Conservation (phyloP, 2,888 invertebrate genomes). For the Xanthostigma xanthostigma region DNA sequence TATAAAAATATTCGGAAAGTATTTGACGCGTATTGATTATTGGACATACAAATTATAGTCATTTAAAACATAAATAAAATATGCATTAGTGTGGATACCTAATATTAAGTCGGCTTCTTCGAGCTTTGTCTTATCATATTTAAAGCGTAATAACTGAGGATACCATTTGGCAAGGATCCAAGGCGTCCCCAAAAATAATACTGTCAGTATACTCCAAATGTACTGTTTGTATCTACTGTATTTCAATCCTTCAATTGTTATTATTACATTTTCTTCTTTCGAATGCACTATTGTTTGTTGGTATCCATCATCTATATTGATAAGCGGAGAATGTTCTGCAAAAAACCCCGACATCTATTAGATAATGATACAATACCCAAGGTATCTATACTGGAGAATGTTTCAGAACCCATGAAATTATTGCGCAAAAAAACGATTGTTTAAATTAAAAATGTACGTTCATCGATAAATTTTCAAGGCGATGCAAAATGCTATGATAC, state of each 20-base stretch:
- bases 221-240: slow-evolving; percentile 29
- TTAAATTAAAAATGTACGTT: no score
- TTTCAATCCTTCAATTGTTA: slow-evolving; percentile 37
- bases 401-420: no score
- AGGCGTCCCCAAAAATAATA: slow-evolving; percentile 38
- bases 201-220: slow-evolving; percentile 34
- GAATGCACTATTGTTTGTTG: slow-evolving; percentile 36
- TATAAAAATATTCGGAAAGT: no score
- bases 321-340: slow-evolving; percentile 34
- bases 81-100: slow-evolving; percentile 25
- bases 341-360: slow-evolving; percentile 5
- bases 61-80: not conserved
- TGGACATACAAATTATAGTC: no score
- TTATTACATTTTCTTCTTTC: slow-evolving; percentile 24
- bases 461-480: no score
- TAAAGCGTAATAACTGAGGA: slow-evolving; percentile 35
- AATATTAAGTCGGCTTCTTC: slow-evolving; percentile 38
- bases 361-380: no score
- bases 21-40: no score
- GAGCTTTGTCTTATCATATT: slow-evolving; percentile 39
- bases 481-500: no score
- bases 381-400: no score
- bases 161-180: slow-evolving; percentile 40
- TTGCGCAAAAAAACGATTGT: no score
- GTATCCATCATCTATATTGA: slow-evolving; percentile 37